Conservation (phyloP, 2,797 vertebrate genomes). For the Mormyrops attenuatus region DNA sequence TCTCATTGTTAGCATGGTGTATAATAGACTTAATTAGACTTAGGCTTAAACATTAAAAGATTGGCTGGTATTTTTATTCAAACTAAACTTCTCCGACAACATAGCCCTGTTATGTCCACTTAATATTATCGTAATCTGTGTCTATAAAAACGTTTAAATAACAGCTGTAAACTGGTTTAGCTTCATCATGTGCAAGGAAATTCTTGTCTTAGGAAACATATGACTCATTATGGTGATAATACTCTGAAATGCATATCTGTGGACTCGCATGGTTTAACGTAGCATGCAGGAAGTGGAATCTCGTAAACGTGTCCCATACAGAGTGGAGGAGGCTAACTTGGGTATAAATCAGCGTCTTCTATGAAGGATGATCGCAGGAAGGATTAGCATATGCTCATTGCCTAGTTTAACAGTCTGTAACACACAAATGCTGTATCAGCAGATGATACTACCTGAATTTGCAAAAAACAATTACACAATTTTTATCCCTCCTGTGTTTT, state of each 20-base stretch:
- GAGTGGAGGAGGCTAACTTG: background rate
- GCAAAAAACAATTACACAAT: background rate
- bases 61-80: background rate
- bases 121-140: background rate
- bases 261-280: background rate
- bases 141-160: slow-evolving; percentile 9
- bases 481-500: background rate
- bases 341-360: background rate
- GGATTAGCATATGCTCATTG: background rate
- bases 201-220: background rate
- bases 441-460: background rate
- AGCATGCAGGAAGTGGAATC: background rate
- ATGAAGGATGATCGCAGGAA: background rate
- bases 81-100: background rate
- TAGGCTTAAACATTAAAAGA: background rate
- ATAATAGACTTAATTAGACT: background rate
- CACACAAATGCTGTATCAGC: background rate
- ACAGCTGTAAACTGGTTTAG: background rate
- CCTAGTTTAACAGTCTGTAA: background rate
- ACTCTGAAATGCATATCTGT: background rate
- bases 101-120: background rate
- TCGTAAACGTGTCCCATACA: background rate
- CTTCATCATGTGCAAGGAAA: background rate
- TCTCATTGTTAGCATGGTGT: background rate
- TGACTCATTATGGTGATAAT: background rate